phyloP scores from a whole-genome alignment of 2,888 invertebrate species.

The Halictus ligatus region DNA sequence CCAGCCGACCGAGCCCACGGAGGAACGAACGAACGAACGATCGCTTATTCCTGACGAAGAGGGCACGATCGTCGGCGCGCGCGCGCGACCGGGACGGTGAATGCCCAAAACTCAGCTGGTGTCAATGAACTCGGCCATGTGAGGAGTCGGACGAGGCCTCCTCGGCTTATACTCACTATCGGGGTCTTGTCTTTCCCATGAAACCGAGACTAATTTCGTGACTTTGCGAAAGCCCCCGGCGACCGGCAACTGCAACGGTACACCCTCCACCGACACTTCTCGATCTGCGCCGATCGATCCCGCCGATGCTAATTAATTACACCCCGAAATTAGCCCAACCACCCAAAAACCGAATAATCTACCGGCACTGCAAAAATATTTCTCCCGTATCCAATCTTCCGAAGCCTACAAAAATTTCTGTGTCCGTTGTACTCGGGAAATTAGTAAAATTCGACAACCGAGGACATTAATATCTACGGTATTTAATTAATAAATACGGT shows the following conservation, averaged over 20 bases:
- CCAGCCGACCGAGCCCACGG: conserved; percentile 51
- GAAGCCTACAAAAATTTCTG: not conserved
- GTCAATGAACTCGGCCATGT: conserved; percentile 84
- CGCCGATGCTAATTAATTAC: not conserved
- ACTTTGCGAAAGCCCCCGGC: conserved; percentile 80
- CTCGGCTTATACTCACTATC: conserved; percentile 79
- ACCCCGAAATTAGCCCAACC: not conserved
- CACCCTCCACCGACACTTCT: conserved; percentile 47
- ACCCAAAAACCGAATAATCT: not conserved
- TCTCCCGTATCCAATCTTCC: not conserved
- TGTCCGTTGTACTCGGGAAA: not conserved
- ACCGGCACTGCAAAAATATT: not conserved
- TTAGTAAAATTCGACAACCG: not conserved
- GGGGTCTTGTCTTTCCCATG: conserved; percentile 85
- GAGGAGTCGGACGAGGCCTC: conserved; percentile 79
- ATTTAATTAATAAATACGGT: not conserved
- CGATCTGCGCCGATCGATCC: not conserved
- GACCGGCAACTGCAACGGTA: conserved; percentile 27
- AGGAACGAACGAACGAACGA: conserved; percentile 67
- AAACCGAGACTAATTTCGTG: conserved; percentile 84
- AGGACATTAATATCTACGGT: not conserved
- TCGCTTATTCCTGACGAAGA: conserved; percentile 73
- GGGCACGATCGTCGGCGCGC: conserved; percentile 67
- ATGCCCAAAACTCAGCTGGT: conserved; percentile 83
- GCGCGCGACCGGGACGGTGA: conserved; percentile 79